Evolutionary conservation across 30 jellyfish, hydroid and myxozoan genomes (phyloP).

Genomic region (Morbakka virulenta): DNA sequence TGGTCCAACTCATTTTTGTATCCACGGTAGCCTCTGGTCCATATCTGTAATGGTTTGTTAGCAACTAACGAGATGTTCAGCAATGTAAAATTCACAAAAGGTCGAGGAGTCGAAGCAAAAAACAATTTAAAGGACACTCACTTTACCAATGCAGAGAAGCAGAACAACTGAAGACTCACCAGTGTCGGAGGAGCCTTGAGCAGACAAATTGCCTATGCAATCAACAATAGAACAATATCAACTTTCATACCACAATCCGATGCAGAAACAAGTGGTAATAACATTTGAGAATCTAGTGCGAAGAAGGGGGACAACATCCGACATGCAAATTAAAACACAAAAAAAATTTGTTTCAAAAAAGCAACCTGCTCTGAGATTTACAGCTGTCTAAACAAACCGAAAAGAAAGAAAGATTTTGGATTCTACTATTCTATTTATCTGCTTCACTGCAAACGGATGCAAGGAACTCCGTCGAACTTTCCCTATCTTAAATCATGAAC

Average conservation of each 20-base stretch:
- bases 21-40: neutral
- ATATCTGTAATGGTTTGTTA: conserved; percentile 6
- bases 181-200: neutral
- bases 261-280: conserved; percentile 17
- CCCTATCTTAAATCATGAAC: no score
- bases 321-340: no score
- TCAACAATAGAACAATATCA: conserved; percentile 16
- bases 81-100: conserved; percentile 11
- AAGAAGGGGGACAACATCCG: neutral
- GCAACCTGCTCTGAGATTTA: no score
- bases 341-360: no score
- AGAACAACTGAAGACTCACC: neutral
- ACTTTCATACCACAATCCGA: conserved; percentile 29
- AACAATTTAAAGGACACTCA: conserved; percentile 4
- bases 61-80: conserved; percentile 19
- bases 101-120: conserved; percentile 19
- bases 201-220: conserved; percentile 1
- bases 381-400: no score
- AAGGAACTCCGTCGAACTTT: no score
- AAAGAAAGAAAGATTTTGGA: no score
- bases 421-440: no score
- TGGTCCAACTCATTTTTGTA: no score
- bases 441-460: no score
- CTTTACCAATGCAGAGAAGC: conserved; percentile 2
- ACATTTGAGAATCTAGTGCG: conserved; percentile 15